Percentiles rank a stretch among this genome's conserved stretches.
Conservation (phyloP, 2,888 invertebrate genomes). For the Noctua pronuba region DNA sequence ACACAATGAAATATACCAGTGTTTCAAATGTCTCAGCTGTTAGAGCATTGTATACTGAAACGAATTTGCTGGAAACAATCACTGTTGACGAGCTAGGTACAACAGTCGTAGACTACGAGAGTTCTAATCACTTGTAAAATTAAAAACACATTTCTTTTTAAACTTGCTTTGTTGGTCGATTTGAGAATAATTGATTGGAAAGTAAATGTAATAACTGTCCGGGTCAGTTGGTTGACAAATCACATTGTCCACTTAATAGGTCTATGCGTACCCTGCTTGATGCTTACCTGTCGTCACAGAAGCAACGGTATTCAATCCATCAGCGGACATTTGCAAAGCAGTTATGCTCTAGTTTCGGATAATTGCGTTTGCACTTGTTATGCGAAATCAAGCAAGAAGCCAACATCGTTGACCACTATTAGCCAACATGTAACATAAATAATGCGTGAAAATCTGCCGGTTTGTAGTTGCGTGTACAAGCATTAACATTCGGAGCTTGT, state of each 20-base stretch:
- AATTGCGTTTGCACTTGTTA: conserved; percentile 85
- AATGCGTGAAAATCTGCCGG: conserved; percentile 77
- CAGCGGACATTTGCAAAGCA: conserved; percentile 75
- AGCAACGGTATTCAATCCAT: conserved; percentile 70
- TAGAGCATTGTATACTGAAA: conserved; percentile 41
- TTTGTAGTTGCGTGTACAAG: conserved; percentile 62
- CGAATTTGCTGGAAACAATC: conserved; percentile 50
- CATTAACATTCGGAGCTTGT: conserved; percentile 61
- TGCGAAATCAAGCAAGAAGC: conserved; percentile 77
- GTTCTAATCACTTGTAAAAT: conserved; percentile 39
- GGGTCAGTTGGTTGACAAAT: conserved; percentile 28
- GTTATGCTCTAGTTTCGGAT: conserved; percentile 83
- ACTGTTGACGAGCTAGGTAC: conserved; percentile 27
- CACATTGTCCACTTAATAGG: conserved; percentile 25
- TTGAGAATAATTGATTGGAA: conserved; percentile 35
- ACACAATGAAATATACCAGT: conserved; percentile 67
- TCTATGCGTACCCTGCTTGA: conserved; percentile 18
- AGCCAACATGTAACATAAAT: conserved; percentile 78
- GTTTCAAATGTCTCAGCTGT: conserved; percentile 46
- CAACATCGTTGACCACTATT: conserved; percentile 75
- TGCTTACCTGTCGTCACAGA: conserved; percentile 31
- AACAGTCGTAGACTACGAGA: conserved; percentile 26
- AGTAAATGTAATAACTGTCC: conserved; percentile 19
- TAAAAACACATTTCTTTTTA: conserved; percentile 37
- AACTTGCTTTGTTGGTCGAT: conserved; percentile 15